phyloP scores from a whole-genome alignment of 2,113 vertebrate genomes.

The Corapipo altera region DNA sequence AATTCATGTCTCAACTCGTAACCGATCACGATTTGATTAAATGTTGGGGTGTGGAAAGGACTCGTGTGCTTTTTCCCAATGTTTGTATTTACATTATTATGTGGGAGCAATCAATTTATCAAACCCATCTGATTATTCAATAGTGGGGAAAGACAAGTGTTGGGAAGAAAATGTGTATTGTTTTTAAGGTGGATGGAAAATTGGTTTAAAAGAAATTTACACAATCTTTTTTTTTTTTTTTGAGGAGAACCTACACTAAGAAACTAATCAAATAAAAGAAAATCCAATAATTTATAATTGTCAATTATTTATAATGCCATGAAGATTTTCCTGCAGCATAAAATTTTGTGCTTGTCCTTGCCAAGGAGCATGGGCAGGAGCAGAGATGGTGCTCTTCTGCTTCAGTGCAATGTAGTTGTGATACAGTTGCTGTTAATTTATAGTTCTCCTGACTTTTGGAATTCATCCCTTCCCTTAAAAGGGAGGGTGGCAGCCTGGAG shows the following conservation, averaged over 20 bases:
- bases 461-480: not conserved
- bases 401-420: not conserved
- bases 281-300: not conserved
- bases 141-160: not conserved
- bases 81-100: not conserved
- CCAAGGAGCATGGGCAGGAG: not conserved
- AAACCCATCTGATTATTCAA: not conserved
- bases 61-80: not conserved
- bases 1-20: not conserved
- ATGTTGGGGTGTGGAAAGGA: conserved; percentile 12
- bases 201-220: not conserved
- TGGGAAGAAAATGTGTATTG: not conserved
- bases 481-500: conserved; percentile 6
- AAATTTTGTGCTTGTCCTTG: not conserved
- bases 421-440: not conserved
- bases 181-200: not conserved
- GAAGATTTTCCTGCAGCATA: not conserved
- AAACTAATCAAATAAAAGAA: not conserved
- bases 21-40: not conserved
- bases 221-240: not conserved
- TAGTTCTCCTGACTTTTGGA: conserved; percentile 20
- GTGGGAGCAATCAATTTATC: conserved; percentile 18
- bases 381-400: not conserved
- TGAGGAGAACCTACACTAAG: not conserved
- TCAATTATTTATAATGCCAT: not conserved